Evolutionary conservation across 2,113 vertebrate genomes (phyloP), one percentile per base, ranked within the genome.

Genomic region (Aldabrachelys gigantea): DNA sequence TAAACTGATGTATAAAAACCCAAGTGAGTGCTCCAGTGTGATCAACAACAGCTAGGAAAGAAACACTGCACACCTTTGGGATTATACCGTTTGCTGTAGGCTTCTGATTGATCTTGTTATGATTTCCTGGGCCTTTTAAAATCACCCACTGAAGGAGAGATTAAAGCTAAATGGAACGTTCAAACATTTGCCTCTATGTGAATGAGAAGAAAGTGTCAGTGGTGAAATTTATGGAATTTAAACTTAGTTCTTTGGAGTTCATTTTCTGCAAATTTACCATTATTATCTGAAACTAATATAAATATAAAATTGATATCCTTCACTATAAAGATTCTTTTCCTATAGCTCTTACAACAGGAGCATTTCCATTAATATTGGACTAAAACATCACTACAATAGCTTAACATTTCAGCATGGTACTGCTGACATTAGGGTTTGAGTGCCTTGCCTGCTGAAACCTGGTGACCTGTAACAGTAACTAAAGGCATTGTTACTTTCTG

Each of bases 121-220:
- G 56, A 84, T 89, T 86, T 91, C 59, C 90, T 62, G n/a, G 86
- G 80, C 80, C 53, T 90, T 54, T 54, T 56, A 82, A 94, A 94
- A 84, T 52, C 72, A 50, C 49, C 65, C 90, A 72, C 85, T 94
- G 62, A 89, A 92, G 78, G 4, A 35, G 62, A 87, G 93, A 57
- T 35, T 47, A 78, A 56, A 87, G 87, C 81, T 0, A 1, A 93
- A 94, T 16, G 50, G 50, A 59, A 90, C 25, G 56, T 83, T 89
- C 62, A 80, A 78, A 88, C 35, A 53, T 92, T 80, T 91, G 49
- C 85, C 52, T 75, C 72, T 19, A 0, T 0, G 0, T 1, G 57
- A 82, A n/a, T 49, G 29, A 84, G 44, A 41, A 86, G 72, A 91
- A 90, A 0, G 0, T 0, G 3, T 13, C 56, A 72, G 49, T 62